phyloP scores from a whole-genome alignment of 2,113 vertebrate species.

The Pachycephala philippinensis region DNA sequence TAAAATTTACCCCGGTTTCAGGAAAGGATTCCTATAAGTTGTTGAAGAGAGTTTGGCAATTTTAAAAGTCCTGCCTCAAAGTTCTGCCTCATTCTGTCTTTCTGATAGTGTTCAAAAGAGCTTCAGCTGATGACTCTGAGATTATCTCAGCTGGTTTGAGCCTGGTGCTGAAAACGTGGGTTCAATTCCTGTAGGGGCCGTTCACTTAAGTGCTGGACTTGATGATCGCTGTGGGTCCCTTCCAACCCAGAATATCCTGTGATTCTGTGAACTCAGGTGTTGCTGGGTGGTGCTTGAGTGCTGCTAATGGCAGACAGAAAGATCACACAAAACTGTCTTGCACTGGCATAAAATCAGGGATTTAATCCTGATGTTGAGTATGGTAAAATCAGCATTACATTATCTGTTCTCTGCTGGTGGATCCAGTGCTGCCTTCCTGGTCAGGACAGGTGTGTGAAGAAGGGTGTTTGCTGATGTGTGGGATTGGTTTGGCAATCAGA shows the following conservation, averaged over 20 bases:
- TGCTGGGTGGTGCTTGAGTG: background rate
- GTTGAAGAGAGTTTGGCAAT: background rate
- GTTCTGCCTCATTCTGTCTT: background rate
- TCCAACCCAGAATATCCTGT: background rate
- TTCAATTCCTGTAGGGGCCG: background rate
- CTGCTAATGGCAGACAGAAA: background rate
- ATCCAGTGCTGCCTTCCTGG: background rate
- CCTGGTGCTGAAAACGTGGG: background rate
- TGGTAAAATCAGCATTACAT: background rate
- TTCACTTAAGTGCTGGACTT: background rate
- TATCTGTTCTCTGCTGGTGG: background rate
- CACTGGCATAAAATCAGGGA: background rate
- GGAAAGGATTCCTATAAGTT: background rate
- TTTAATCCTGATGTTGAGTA: background rate
- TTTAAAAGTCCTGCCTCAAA: background rate
- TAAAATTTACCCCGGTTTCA: background rate
- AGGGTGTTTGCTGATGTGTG: background rate
- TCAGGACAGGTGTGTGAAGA: background rate
- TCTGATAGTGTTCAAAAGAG: background rate
- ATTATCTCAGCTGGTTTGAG: background rate
- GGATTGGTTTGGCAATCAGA: background rate
- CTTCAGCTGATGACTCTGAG: rapidly evolving
- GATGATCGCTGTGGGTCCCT: background rate
- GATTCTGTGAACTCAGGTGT: background rate
- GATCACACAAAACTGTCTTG: background rate